Percentiles rank a stretch among this genome's conserved stretches.
Conservation (phyloP, 2,888 invertebrate species). For the Pyrgus malvae region DNA sequence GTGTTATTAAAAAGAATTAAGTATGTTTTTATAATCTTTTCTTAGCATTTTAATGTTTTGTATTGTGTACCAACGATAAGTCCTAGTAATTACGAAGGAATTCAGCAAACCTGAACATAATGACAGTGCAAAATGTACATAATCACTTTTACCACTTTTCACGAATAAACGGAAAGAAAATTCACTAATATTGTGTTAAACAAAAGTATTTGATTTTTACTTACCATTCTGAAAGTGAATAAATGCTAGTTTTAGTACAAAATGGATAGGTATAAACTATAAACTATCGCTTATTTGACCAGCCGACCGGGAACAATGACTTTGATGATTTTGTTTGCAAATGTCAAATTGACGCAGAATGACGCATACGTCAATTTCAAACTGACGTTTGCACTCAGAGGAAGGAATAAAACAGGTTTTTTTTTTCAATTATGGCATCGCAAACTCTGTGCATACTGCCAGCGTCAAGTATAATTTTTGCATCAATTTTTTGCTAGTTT, state of each 20-base stretch:
- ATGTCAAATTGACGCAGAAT: slow-evolving; percentile 1
- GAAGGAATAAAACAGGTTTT: no score
- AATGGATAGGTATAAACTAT: background rate
- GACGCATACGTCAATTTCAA: background rate
- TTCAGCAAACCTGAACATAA: background rate
- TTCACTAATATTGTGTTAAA: background rate
- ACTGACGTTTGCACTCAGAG: background rate
- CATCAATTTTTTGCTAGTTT: no score
- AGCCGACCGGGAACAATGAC: slow-evolving; percentile 2
- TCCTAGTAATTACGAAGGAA: background rate
- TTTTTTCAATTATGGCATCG: no score
- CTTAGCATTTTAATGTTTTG: background rate
- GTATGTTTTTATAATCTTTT: background rate
- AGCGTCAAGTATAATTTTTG: no score
- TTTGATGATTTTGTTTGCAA: background rate
- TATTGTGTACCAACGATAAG: background rate
- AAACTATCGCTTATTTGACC: background rate
- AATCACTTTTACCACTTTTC: background rate
- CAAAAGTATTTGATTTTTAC: background rate
- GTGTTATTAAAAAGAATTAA: no score
- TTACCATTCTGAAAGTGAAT: background rate
- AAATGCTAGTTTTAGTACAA: background rate
- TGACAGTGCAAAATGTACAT: slow-evolving; percentile 6
- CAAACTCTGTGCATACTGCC: no score
- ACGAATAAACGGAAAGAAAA: background rate